Evolutionary conservation across 2,888 invertebrate species (phyloP).

Genomic region (Myathropa florea): DNA sequence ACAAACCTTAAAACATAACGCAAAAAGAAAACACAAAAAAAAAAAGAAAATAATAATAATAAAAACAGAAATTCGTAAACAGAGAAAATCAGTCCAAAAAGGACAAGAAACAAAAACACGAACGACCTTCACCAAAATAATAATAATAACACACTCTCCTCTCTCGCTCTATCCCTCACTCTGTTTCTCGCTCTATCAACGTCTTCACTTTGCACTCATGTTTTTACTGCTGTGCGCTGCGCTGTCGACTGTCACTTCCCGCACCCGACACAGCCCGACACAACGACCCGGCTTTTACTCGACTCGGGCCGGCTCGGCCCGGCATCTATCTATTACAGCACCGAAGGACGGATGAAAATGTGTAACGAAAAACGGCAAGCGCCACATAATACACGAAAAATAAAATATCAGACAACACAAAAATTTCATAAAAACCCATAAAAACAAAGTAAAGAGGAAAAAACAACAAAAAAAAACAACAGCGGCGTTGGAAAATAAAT

Average conservation of each 20-base stretch:
- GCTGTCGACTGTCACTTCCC: background rate
- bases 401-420: conserved; percentile 60
- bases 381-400: conserved; percentile 61
- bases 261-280: background rate
- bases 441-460: conserved; percentile 26
- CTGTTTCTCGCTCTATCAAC: background rate
- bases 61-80: conserved; percentile 56
- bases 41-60: conserved; percentile 24
- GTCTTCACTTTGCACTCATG: background rate
- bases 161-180: conserved; percentile 12
- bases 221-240: background rate
- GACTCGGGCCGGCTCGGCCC: background rate
- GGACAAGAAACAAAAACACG: conserved; percentile 69
- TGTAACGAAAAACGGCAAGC: conserved; percentile 67
- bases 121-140: conserved; percentile 70
- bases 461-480: conserved; percentile 9
- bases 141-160: conserved; percentile 27
- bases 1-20: conserved; percentile 48
- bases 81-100: conserved; percentile 65
- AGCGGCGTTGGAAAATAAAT: conserved; percentile 13
- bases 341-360: conserved; percentile 68
- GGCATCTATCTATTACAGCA: conserved; percentile 50
- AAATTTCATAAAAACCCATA: conserved; percentile 57
- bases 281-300: background rate
- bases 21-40: conserved; percentile 15